phyloP scores from a whole-genome alignment of 1,140 invertebrate species.

The Drosophila rhopaloa region DNA sequence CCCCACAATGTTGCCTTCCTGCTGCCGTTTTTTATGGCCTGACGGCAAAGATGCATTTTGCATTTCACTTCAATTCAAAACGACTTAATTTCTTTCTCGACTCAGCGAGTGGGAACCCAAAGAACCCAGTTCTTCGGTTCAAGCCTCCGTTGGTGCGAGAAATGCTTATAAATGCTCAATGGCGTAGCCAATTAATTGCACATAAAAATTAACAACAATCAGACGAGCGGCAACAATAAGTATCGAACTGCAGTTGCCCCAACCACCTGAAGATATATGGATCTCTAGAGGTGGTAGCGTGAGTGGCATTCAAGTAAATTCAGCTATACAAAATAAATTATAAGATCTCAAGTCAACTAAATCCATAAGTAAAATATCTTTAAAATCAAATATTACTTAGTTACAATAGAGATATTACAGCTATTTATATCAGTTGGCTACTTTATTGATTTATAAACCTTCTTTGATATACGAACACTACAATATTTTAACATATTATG shows the following conservation, averaged over 20 bases:
- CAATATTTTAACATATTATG: no score
- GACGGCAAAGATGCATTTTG: conserved; percentile 54
- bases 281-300: conserved; percentile 20
- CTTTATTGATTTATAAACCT: no score
- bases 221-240: conserved; percentile 24
- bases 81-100: conserved; percentile 71
- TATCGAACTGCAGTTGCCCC: conserved; percentile 35
- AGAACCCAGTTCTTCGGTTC: background rate
- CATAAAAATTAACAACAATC: conserved; percentile 82
- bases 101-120: conserved; percentile 10
- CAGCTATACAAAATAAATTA: no score
- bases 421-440: no score
- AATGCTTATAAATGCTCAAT: conserved; percentile 82
- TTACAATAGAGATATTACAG: no score
- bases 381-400: no score
- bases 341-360: no score
- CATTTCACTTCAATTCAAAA: conserved; percentile 81
- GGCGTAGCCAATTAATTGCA: conserved; percentile 81
- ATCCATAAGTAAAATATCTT: no score
- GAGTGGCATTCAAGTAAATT: background rate
- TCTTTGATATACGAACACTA: no score
- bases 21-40: conserved; percentile 45
- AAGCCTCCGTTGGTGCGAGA: conserved; percentile 43
- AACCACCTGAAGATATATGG: background rate
- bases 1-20: conserved; percentile 60